Conservation (phyloP, 2,797 vertebrate species). For the Vultur gryphus region DNA sequence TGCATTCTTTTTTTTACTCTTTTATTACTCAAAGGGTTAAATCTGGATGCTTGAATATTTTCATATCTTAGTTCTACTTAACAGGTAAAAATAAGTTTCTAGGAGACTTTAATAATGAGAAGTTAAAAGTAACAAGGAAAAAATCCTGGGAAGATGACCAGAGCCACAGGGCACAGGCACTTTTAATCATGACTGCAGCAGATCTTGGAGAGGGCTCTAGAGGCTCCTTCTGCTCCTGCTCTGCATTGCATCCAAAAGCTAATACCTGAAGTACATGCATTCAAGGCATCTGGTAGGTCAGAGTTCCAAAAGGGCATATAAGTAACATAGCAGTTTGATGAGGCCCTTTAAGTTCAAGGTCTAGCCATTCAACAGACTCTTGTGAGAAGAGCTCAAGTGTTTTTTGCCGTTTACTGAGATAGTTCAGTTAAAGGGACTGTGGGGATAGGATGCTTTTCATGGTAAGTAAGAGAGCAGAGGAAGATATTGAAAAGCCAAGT, state of each 20-base stretch:
- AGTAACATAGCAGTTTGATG: background rate
- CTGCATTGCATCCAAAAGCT: background rate
- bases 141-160: accelerated
- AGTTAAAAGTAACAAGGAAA: background rate
- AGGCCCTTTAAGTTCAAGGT: background rate
- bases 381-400: background rate
- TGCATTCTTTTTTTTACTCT: background rate
- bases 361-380: background rate
- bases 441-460: background rate
- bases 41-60: background rate
- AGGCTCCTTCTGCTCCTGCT: background rate
- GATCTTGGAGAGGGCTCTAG: background rate
- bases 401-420: background rate
- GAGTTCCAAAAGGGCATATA: background rate
- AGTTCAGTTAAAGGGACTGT: background rate
- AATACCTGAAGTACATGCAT: background rate
- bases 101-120: background rate
- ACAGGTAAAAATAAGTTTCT: background rate
- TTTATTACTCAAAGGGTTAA: background rate
- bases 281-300: background rate
- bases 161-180: background rate
- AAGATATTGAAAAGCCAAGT: background rate
- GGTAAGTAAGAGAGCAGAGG: background rate
- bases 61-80: background rate
- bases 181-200: background rate